Evolutionary conservation across 2,888 invertebrate genomes (phyloP).

Genomic region (Phalera bucephala): DNA sequence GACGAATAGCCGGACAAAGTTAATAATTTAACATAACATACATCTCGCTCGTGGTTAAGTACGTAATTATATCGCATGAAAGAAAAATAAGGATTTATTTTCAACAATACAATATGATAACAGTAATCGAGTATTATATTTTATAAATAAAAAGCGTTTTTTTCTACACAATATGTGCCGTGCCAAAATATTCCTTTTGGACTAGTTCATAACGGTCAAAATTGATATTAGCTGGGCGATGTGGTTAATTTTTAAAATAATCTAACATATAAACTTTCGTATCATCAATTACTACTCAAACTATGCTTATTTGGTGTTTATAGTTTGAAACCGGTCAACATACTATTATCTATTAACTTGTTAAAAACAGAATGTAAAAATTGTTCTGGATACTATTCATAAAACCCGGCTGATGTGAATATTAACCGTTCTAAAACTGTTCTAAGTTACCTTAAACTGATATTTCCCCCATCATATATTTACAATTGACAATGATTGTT

Average conservation of each 20-base stretch:
- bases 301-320: too few relatives aligned
- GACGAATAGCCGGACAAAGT: not conserved
- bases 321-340: too few relatives aligned
- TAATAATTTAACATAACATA: not conserved
- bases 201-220: conserved; percentile 8
- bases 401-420: not conserved
- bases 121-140: conserved; percentile 53
- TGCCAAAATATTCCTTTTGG: conserved; percentile 55
- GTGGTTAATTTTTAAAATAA: too few relatives aligned
- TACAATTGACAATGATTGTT: not conserved
- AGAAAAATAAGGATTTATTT: conserved; percentile 33
- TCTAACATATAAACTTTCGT: too few relatives aligned
- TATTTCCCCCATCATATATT: not conserved
- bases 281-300: not conserved
- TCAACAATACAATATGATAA: conserved; percentile 31
- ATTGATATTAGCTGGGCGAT: conserved; percentile 9
- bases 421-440: not conserved
- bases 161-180: conserved; percentile 54
- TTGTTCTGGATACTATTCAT: too few relatives aligned
- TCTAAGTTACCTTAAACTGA: not conserved
- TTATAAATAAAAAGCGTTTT: conserved; percentile 40
- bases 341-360: too few relatives aligned
- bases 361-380: too few relatives aligned
- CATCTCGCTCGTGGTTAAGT: conserved; percentile 10
- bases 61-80: conserved; percentile 12